A percentile compares a stretch with the other conserved stretches of the same genome.
These are phyloP conservation scores for Myoxocephalus aenaeus DNA, from an alignment of 2,797 vertebrate species.

Conservation along the genomic window DNA sequence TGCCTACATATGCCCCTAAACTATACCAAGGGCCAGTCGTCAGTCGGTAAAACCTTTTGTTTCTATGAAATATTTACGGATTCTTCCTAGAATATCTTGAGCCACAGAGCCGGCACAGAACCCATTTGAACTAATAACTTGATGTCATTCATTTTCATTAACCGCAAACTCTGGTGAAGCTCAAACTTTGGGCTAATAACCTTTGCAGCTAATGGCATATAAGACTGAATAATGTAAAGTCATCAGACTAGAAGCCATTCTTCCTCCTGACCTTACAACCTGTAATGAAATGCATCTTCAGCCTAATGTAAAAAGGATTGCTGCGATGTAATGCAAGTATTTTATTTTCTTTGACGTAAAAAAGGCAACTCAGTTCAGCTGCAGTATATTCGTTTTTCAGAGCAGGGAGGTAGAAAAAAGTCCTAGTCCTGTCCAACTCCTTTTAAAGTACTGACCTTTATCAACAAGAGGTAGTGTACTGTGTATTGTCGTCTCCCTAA, in stretches of 20 bases:
- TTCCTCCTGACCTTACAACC: conserved; percentile 53
- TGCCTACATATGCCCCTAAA: neutral
- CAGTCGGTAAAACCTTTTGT: conserved; percentile 27
- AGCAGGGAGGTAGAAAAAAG: neutral
- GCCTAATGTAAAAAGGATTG: conserved; percentile 38
- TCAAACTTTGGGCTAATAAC: conserved; percentile 61
- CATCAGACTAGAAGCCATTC: conserved; percentile 41
- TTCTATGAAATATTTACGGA: conserved; percentile 32
- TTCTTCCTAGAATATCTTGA: conserved; percentile 32
- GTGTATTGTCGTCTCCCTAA: conserved; percentile 16
- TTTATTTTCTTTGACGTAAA: conserved; percentile 33
- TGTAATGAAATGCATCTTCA: conserved; percentile 60
- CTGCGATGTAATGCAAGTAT: conserved; percentile 28
- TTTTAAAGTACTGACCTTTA: conserved; percentile 47
- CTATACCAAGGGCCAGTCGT: conserved; percentile 15
- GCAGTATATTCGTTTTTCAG: conserved; percentile 2
- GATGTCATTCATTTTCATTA: conserved; percentile 58
- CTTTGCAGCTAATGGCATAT: conserved; percentile 55
- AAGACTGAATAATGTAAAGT: conserved; percentile 63
- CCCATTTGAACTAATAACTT: conserved; percentile 43
- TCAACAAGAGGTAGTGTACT: conserved; percentile 14
- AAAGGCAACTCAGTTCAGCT: neutral
- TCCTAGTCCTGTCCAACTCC: conserved; percentile 6
- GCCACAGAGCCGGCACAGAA: conserved; percentile 26
- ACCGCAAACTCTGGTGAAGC: conserved; percentile 53